Evolutionary conservation across 2,797 vertebrate genomes (phyloP), one percentile per base, ranked within the genome.

Genomic region (Chanos chanos): DNA sequence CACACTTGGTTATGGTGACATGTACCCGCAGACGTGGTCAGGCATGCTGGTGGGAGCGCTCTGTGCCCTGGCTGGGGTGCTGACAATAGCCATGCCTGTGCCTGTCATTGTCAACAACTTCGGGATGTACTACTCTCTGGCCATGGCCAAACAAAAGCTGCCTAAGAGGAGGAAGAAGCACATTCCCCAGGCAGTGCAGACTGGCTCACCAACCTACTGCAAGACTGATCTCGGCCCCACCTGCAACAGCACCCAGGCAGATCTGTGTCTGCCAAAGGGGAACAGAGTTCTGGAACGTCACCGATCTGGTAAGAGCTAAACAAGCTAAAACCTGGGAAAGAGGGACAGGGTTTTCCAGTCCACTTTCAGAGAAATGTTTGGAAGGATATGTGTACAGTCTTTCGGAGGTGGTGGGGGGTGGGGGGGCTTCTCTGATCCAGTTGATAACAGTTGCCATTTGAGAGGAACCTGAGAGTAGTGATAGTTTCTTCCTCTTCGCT

Each of bases 81-180:
- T 99, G 66, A 99, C 96, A n/a, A 99, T 99, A 83, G 96, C 96
- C 76, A 99, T 99, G 96, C 96, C 96, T 0, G 96, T 99, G 68
- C 96, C 96, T 12, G 96, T 99, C 67, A 99, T 99, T 39, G 96
- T 99, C 75, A 99, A 99, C 87, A 99, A 99, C 86, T 99, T 99
- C 83, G 95, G 96, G 79, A 98, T 99, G 96, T 99, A 99, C 86
- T 99, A 99, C 83, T 99, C 96, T 2, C 85, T 98, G 83, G 96
- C 96, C 59, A 99, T 99, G 96, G 96, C 96, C 65, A 99, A 99
- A 83, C 96, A 98, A 87, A 99, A 99, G 81, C 89, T 99, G 60
- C 96, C 96, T 1, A 93, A 94, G 70, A 98, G 95, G 82, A 86
- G 95, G 72, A 99, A 98, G 93, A 98, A 96, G 79, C 94, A 99